Base-by-base conservation (phyloP, 2,888 invertebrate species). In the Beris chalybata region DNA sequence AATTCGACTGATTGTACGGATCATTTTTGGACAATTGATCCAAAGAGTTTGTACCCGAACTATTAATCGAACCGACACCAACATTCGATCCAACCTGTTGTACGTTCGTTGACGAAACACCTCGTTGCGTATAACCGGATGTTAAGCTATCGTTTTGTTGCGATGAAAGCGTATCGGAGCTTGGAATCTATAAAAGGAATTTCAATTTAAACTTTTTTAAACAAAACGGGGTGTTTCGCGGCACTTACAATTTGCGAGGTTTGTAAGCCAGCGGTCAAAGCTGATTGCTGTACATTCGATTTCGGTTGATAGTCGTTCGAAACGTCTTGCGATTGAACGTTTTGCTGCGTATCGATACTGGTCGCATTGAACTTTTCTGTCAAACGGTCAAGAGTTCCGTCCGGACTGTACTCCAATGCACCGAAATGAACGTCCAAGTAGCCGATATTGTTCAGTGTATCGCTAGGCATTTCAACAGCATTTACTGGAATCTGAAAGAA, bases 381-480 rank as follows among this genome's bases (percentile, higher is more conserved):
- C 69, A 80, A 67, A 30, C 78, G 73, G 69, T 81, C 80, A 59
- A 81, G 80, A 5, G 78, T 73, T 30, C 81, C 81, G 55, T 81
- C 81, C 12, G 85, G 82, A 70, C 87, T 86, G 74, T 89, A 87
- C 74, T 95, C 95, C 73, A 95, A 83, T 4, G 90, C 94, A 43
- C 95, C 95, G 81, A 97, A 97, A 83, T 96, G 95, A 71, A 97
- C 94, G 82, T 96, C 96, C 73, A 97, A 85, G 79, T 90, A 89
- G 70, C 85, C 86, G 71, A 88, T 87, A 71, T 87, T 87, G 68
- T 87, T 87, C 12, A 87, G 83, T 67, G 90, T 84, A 74, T 94
- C 94, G 70, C 93, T 95, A 0, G 97, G 97, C 97, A 97, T 97
- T 82, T 97, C 97, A 47, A 97, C 97, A 29, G 97, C 96, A 66